Evolutionary conservation across 2,797 vertebrate species (phyloP).

Genomic region (Dallia pectoralis): DNA sequence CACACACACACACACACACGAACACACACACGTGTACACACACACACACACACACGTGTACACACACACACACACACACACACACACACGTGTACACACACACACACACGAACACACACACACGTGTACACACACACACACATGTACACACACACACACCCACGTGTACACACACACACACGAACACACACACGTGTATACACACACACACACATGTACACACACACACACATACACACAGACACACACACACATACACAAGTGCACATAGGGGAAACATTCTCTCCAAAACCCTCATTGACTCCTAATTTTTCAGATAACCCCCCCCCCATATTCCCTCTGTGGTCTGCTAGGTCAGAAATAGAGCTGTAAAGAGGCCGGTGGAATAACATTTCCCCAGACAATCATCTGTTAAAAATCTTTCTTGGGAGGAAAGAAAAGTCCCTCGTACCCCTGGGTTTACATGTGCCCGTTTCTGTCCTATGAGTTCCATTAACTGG

Average conservation of each 20-base stretch:
- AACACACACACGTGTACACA: conserved; percentile 19
- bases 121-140: conserved; percentile 11
- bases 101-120: conserved; percentile 7
- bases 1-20: conserved; percentile 22
- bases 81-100: conserved; percentile 14
- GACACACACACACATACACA: conserved; percentile 2
- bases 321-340: conserved; percentile 21
- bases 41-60: conserved; percentile 8
- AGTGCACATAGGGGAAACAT: background rate
- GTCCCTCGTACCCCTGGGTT: conserved; percentile 34
- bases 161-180: conserved; percentile 6
- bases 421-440: conserved; percentile 14
- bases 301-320: conserved; percentile 40
- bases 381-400: conserved; percentile 37
- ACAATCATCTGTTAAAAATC: conserved; percentile 32
- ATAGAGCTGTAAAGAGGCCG: conserved; percentile 40
- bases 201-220: conserved; percentile 32
- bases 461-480: conserved; percentile 2
- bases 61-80: conserved; percentile 27
- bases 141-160: conserved; percentile 37
- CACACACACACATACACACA: conserved; percentile 16
- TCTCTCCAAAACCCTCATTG: conserved; percentile 48
- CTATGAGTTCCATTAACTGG: background rate
- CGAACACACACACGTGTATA: conserved; percentile 3
- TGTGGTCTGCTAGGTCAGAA: conserved; percentile 39